phyloP scores from a whole-genome alignment of 2,797 vertebrate genomes.

The Cyclura pinguis region DNA sequence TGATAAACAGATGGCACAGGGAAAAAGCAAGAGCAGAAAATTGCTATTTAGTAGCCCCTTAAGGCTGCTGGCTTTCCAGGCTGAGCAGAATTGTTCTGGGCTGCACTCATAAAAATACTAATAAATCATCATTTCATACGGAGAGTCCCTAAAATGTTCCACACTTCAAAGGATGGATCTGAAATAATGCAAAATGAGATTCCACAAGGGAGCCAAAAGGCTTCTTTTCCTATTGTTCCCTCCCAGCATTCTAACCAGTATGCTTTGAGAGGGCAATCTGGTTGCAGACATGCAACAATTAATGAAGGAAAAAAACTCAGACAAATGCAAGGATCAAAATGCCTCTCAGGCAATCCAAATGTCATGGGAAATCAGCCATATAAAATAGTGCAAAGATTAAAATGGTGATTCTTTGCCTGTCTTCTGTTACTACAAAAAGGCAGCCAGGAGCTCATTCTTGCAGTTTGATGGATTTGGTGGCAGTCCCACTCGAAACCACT shows the following conservation, averaged over 20 bases:
- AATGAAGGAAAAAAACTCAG: neutral
- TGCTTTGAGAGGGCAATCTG: neutral
- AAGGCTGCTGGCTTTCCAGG: slow-evolving; percentile 24
- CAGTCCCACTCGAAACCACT: neutral
- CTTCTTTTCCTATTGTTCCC: slow-evolving; percentile 1
- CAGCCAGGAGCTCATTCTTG: slow-evolving; percentile 5
- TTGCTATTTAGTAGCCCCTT: slow-evolving; percentile 1
- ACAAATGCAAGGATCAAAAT: neutral
- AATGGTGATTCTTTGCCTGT: neutral
- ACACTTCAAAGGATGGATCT: neutral
- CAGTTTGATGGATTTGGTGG: neutral
- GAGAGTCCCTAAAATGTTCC: neutral
- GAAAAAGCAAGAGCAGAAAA: slow-evolving; percentile 14
- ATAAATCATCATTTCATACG: neutral
- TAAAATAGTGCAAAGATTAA: neutral
- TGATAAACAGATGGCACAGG: slow-evolving; percentile 14
- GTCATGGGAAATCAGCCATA: slow-evolving; percentile 25
- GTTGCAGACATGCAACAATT: rapidly evolving
- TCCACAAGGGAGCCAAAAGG: slow-evolving; percentile 17
- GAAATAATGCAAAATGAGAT: slow-evolving; percentile 15
- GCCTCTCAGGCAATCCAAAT: neutral
- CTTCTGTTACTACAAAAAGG: neutral
- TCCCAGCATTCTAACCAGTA: neutral
- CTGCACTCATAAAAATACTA: neutral
- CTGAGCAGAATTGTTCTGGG: slow-evolving; percentile 28